Base-by-base conservation (phyloP, 2,113 vertebrate species). In the Vidua macroura region DNA sequence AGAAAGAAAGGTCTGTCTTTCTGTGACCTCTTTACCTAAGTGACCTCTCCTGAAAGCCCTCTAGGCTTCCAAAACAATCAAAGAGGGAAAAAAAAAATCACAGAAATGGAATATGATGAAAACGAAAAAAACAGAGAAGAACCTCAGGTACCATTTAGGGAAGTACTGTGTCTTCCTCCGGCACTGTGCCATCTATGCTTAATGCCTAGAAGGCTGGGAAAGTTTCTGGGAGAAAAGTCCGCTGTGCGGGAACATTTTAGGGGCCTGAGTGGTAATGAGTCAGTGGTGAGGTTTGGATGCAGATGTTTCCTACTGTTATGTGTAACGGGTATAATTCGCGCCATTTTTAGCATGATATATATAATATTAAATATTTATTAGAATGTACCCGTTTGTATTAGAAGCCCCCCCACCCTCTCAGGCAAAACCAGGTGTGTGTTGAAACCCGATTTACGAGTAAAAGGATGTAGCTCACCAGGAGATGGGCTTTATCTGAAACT, bases 71-170 rank as follows among this genome's bases (percentile, higher is more conserved):
- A 88, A 90, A 94, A 60, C 35, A 35, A 35, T 7, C 52, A 74
- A 86, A 46, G 33, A 13, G 9, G 11, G 41, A 33, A 55, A 53
- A 43, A 43, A 59, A 70, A 88, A 75, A 79, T 80, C 58, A 83
- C 94, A 96, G 49, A 92, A 90, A 88, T 58, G 15, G 63, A 90
- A 58, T 85, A 90, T 35, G 53, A 70, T 90, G 82, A 90, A 91
- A 95, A 93, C 11, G 4, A 55, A 58, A 62, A 72, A 85, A 49
- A 35, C 3, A 1, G 46, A 85, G 37, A 76, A 92, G 63, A 87
- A 96, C 90, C 83, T 88, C 75, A 90, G 90, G 92, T 90, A 90
- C 37, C 55, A 67, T 67, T 80, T 63, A 70, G 83, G 62, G 94
- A 95, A 80, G 53, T 35, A 68, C 53, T 80, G 25, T 30, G 46